Base-by-base conservation (phyloP, 2,113 vertebrate species). In the Plestiodon gilberti region DNA sequence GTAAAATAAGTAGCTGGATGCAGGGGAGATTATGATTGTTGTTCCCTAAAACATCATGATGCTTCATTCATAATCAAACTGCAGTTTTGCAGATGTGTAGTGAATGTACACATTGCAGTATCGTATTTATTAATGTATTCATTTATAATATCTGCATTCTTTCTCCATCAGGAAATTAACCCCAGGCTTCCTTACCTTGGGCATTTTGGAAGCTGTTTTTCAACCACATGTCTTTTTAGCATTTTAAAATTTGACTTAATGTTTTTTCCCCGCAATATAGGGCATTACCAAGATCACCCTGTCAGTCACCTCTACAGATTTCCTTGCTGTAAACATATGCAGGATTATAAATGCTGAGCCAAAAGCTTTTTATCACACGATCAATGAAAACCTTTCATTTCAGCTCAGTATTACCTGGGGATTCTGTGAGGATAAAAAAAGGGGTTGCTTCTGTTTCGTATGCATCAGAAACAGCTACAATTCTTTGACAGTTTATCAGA, bases 351-450 rank as follows among this genome's bases (percentile, higher is more conserved):
- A 81, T 79, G 23, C n/a, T 0, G 1, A 74, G 88, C 76, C 35
- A 65, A 80, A 80, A 17, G n/a, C 69, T n/a, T 84, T 83, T 65
- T 80, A 74, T 74, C 81, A 48, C 48, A 38, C 28, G 4, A 80
- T 84, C 76, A 79, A 67, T 84, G 40, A 65, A 80, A 84, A 65
- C 52, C 57, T 74, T 88, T 79, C 77, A 74, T 65, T 80, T 65
- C 43, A 48, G 43, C 11, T 55, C 20, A 30, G 5, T 65, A 79
- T 78, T 73, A 73, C 43, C 70, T 33, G 48, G 59, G 57, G 43
- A 84, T 84, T 64, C 59, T 65, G 28, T 84, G 61, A 57, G 61
- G 61, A 43, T 40, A 67, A 57, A 33, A 67, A 52, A n/a, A n/a
- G n/a, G 1, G 10, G 57, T 57, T 67, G 62, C 8, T 77, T 82